These are phyloP conservation scores for Chaetodon trifascialis DNA, from an alignment of 2,113 vertebrate species.

Conservation along the genomic window DNA sequence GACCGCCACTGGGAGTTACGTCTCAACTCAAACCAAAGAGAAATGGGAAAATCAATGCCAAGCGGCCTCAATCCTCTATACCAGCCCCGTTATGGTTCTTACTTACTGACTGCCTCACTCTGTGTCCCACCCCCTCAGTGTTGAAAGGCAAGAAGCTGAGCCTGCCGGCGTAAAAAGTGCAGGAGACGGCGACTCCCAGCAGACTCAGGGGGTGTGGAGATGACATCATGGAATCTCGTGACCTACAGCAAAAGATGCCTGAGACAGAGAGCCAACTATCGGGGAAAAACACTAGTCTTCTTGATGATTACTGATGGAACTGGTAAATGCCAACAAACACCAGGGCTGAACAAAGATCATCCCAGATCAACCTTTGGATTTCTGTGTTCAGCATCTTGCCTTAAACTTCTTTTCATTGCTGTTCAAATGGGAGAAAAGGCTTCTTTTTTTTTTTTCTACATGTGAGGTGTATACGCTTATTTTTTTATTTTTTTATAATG, in stretches of 20 bases:
- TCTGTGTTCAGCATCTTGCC: constrained; percentile 96
- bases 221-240: constrained; percentile 79
- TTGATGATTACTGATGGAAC: constrained; percentile 76
- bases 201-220: constrained; percentile 88
- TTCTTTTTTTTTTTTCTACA: constrained; percentile 90
- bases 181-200: constrained; percentile 86
- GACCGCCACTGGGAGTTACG: not conserved
- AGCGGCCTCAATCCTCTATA: not conserved
- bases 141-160: constrained; percentile 99
- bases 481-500: constrained; percentile 71
- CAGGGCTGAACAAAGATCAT: constrained; percentile 84
- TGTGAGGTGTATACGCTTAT: constrained; percentile 87
- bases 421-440: constrained; percentile 89
- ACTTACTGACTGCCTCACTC: not conserved
- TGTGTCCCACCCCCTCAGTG: constrained; percentile 80
- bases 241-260: constrained; percentile 88
- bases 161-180: constrained; percentile 95
- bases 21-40: not conserved
- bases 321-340: constrained; percentile 84
- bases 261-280: constrained; percentile 86
- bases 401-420: constrained; percentile 94
- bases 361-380: constrained; percentile 84
- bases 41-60: not conserved
- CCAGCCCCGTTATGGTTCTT: not conserved
- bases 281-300: constrained; percentile 83